Evolutionary conservation across 2,113 vertebrate species (phyloP).

Genomic region (Saccopteryx bilineata): DNA sequence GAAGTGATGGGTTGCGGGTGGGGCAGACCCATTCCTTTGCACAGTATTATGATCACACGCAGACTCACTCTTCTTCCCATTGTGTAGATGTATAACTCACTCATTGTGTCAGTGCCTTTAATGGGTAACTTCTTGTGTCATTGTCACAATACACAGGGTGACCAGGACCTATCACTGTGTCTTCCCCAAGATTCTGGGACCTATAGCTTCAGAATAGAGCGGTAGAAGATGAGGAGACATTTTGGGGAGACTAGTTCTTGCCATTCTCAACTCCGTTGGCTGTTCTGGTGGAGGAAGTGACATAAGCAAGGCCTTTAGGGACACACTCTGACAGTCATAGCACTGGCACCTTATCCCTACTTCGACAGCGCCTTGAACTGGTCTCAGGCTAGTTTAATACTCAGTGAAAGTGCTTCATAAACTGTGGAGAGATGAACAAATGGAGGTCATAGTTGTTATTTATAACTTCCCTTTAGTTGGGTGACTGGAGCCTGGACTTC

Average conservation of each 20-base stretch:
- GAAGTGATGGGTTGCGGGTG: not conserved
- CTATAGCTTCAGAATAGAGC: not conserved
- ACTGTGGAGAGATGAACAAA: not conserved
- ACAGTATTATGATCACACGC: not conserved
- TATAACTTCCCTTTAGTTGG: not conserved
- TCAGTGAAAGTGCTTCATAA: slow-evolving; percentile 28
- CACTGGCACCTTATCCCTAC: not conserved
- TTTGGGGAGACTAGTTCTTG: not conserved
- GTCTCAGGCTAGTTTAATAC: slow-evolving; percentile 28
- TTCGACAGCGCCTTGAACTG: not conserved
- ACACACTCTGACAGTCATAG: not conserved
- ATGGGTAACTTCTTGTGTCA: not conserved
- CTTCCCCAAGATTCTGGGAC: not conserved
- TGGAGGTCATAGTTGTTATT: slow-evolving; percentile 46
- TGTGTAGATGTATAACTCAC: not conserved
- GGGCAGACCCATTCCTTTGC: not conserved
- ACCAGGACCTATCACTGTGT: not conserved
- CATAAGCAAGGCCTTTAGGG: not conserved
- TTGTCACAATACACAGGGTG: not conserved
- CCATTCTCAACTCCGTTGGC: not conserved
- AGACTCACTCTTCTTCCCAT: not conserved
- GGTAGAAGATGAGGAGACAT: not conserved
- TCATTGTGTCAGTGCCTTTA: not conserved
- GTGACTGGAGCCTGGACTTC: not conserved
- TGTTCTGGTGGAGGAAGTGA: not conserved